These are phyloP conservation scores for Xiphorhynchus erythropygius DNA, from an alignment of 2,797 vertebrate species.

Conservation along the genomic window DNA sequence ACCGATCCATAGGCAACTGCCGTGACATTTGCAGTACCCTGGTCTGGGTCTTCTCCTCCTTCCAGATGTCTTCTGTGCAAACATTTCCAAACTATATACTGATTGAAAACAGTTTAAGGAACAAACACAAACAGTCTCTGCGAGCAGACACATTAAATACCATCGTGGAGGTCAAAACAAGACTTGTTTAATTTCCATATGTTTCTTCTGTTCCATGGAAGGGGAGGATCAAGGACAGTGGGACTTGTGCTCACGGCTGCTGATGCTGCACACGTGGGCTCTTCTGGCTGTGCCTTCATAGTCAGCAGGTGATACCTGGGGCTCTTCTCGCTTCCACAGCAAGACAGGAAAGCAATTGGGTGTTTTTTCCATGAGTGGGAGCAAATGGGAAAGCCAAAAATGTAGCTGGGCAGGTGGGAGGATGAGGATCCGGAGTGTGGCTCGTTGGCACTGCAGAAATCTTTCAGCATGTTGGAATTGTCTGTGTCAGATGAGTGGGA, in stretches of 20 bases:
- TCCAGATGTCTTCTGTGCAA: constrained; percentile 3
- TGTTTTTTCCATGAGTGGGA: not conserved
- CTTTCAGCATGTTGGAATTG: not conserved
- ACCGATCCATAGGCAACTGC: not conserved
- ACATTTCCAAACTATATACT: not conserved
- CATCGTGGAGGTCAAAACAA: not conserved
- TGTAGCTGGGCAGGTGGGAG: not conserved
- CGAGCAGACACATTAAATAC: not conserved
- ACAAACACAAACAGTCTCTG: not conserved
- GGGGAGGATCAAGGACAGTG: not conserved
- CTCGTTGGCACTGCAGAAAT: not conserved
- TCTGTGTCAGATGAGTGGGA: not conserved
- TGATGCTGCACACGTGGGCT: not conserved
- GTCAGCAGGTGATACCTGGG: not conserved
- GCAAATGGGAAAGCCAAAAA: not conserved
- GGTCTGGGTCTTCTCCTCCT: not conserved
- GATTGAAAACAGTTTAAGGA: constrained; percentile 30
- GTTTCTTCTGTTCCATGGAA: not conserved
- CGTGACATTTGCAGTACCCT: not conserved
- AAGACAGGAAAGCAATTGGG: not conserved
- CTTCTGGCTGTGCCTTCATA: not conserved
- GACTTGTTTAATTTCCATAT: not conserved
- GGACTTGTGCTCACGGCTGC: not conserved
- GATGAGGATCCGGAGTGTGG: not conserved
- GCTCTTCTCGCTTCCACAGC: not conserved